phyloP scores from a whole-genome alignment of 1,140 invertebrate species.

The Drosophila busckii region DNA sequence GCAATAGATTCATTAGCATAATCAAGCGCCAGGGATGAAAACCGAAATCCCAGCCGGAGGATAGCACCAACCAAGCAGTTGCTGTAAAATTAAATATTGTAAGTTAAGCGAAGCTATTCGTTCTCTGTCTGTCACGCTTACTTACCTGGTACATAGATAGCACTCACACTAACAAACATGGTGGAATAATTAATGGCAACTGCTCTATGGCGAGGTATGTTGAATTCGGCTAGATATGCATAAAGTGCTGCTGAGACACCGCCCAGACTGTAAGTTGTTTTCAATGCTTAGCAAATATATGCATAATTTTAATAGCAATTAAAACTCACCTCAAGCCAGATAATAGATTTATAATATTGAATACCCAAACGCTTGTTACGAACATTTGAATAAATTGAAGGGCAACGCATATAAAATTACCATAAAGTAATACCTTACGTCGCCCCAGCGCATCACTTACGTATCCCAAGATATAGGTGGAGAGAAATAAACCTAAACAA shows the following conservation, averaged over 20 bases:
- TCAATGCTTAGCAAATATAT: neutral
- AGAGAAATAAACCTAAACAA: constrained; percentile 58
- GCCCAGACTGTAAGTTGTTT: constrained; percentile 74
- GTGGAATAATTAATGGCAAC: constrained; percentile 70
- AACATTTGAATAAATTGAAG: constrained; percentile 79
- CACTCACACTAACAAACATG: constrained; percentile 67
- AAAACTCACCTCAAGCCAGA: constrained; percentile 81
- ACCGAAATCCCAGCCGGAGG: constrained; percentile 39
- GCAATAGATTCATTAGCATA: constrained; percentile 81
- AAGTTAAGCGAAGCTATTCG: no score
- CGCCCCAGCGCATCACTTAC: constrained; percentile 80
- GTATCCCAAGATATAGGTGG: constrained; percentile 80
- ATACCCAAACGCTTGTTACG: constrained; percentile 80
- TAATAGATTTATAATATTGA: constrained; percentile 80
- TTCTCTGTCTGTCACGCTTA: no score
- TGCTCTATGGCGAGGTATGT: constrained; percentile 79
- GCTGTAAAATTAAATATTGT: constrained; percentile 20
- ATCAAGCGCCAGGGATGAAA: constrained; percentile 84
- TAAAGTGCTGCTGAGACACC: constrained; percentile 80
- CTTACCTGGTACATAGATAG: constrained; percentile 72
- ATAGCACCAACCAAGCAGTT: constrained; percentile 49
- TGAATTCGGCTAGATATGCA: constrained; percentile 81
- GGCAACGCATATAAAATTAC: constrained; percentile 51
- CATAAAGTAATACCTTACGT: constrained; percentile 78
- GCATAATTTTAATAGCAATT: neutral